Base-by-base conservation (phyloP, 2,888 invertebrate species). In the Eilema depressum region DNA sequence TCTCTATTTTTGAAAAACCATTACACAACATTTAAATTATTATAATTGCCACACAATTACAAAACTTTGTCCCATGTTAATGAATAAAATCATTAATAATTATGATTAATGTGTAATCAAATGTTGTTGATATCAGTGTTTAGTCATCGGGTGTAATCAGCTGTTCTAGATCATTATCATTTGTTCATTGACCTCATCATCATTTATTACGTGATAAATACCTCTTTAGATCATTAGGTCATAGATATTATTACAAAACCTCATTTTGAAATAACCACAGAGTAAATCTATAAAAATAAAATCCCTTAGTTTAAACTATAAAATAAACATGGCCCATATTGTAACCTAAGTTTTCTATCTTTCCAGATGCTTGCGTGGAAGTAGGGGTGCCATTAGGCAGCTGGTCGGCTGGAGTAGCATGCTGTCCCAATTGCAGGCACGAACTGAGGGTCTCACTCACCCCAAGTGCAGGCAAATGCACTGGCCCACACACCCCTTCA, bases 401-500 rank as follows among this genome's bases (percentile, higher is more conserved):
- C 76, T 93, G 94, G 94, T 86, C 92, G 12, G 83, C 90, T 0
- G 88, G 90, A 87, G 95, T 96, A 85, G 96, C 96, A 93, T 96
- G 96, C 96, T 97, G 97, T 89, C 97, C 97, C 75, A 96, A 97
- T 92, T 97, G 97, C 95, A 96, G 96, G 89, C 97, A 97, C 95
- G 96, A 96, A 82, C 80, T 94, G 67, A 86, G 91, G 23, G 91
- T 95, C 63, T 90, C 93, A 0, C 77, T 94, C 47, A 83, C 91
- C 8, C 82, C 89, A 3, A 84, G 83, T 67, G 89, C 83, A 74
- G 82, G 86, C 82, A 84, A 92, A 86, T 83, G 87, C 70, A 89
- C 89, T 62, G 76, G 84, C 12, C 87, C 90, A 4, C 88, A 88
- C 75, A 89, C 91, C 0, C 89, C 90, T 2, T 89, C 91, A 10